Base-by-base conservation (phyloP, 2,888 invertebrate genomes). In the Netelia melanura region DNA sequence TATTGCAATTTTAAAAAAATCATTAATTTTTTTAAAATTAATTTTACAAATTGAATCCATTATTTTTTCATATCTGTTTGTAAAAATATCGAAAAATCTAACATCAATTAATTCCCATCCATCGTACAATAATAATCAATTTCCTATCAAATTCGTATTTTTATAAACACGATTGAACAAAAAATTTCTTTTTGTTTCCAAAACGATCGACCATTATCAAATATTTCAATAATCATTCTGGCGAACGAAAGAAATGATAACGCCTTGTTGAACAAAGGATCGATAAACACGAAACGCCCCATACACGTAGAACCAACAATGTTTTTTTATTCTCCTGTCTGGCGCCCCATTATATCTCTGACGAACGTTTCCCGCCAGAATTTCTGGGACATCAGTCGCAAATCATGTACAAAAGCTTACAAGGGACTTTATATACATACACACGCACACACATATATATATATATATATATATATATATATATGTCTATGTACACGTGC, bases 371-470 rank as follows among this genome's bases (percentile, higher is more conserved):
- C 11, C 21, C 21, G 62, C 48, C 30, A 43, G 62, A 62, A 11
- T 70, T 54, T 43, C 38, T 58, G 17, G 43, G 61, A 30, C 67
- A 10, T 48, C 11, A 44, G 38, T 70, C 70, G 70, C 70, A 78
- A 62, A 78, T 78, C 78, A 78, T 64, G 23, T 30, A 52, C 52
- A 61, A 62, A 70, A 58, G 58, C 58, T 58, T 58, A 58, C 58
- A 17, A 58, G 21, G 58, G 21, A 14, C 48, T 48, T 48, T 48
- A 14, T 10, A 48, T 3, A 48, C 6, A 48, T 10, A 30, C 0
- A 5, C 5, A 30, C 25, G 1, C 25, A 25, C 3, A 14, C 14
- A 48, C 3, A 5, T 5, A 38, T 6, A 5, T 38, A 38, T 38
- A 38, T 38, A 38, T 38, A 11, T 48, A 3, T 5, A 30, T 10